phyloP scores from a whole-genome alignment of 1,140 invertebrate species.

The Leucophenga varia region DNA sequence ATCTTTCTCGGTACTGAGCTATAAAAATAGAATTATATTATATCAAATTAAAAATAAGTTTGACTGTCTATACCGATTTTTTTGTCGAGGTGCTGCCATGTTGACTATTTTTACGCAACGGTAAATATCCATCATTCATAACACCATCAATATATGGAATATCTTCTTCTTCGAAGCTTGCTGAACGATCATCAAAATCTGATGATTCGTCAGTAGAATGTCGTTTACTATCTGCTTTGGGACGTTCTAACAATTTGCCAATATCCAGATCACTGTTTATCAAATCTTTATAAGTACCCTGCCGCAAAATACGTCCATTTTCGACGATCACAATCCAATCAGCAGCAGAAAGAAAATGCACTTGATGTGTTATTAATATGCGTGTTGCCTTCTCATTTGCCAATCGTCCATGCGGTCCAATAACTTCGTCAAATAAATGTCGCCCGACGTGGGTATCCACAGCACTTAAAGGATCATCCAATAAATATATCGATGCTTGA shows the following conservation, averaged over 20 bases:
- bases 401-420: constrained; percentile 60
- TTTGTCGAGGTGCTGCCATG: constrained; percentile 38
- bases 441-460: constrained; percentile 70
- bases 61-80: not conserved
- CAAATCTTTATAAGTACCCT: constrained; percentile 63
- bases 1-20: constrained; percentile 33
- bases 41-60: not conserved
- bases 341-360: constrained; percentile 75
- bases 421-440: constrained; percentile 69
- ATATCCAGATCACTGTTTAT: constrained; percentile 61
- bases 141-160: constrained; percentile 54
- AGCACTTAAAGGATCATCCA: constrained; percentile 80
- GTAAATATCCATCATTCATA: constrained; percentile 37
- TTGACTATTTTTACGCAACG: constrained; percentile 33
- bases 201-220: constrained; percentile 13
- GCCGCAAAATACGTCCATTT: constrained; percentile 62
- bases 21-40: not conserved
- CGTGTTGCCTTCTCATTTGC: constrained; percentile 65
- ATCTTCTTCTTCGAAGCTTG: constrained; percentile 55
- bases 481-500: constrained; percentile 71
- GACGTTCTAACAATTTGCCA: constrained; percentile 58
- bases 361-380: constrained; percentile 81
- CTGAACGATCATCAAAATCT: constrained; percentile 52
- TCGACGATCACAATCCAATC: constrained; percentile 78
- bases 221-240: constrained; percentile 44